These are phyloP conservation scores for Dione juno DNA, from an alignment of 2,888 invertebrate species.

Conservation along the genomic window DNA sequence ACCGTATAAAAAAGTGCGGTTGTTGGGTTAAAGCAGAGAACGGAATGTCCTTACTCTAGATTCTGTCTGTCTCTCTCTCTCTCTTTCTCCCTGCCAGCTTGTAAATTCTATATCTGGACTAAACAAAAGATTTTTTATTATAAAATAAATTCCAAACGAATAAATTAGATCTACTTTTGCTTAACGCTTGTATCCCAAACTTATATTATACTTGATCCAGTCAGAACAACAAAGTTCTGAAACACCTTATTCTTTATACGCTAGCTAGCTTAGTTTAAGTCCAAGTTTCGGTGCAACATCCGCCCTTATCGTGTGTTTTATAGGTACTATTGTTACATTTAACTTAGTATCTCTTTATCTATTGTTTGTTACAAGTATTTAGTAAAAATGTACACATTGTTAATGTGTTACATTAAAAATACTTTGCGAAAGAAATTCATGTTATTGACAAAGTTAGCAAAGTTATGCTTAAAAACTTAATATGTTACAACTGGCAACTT, in stretches of 20 bases:
- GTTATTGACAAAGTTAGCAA: too few species aligned
- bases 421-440: too few species aligned
- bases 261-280: slow-evolving; percentile 15
- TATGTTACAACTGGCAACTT: too few species aligned
- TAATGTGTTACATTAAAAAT: too few species aligned
- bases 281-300: slow-evolving; percentile 10
- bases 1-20: not conserved
- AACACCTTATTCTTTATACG: slow-evolving; percentile 19
- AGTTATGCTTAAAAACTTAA: too few species aligned
- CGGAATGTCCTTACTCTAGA: slow-evolving; percentile 2
- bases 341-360: not conserved
- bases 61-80: not conserved
- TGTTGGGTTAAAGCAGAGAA: not conserved
- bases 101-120: too few species aligned
- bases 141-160: not conserved
- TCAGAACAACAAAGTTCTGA: slow-evolving; percentile 10
- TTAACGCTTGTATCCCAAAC: not conserved
- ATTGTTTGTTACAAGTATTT: not conserved
- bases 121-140: not conserved
- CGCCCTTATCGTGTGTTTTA: slow-evolving; percentile 2
- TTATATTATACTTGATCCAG: slow-evolving; percentile 9
- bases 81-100: too few species aligned
- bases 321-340: not conserved
- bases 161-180: not conserved
- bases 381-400: too few species aligned